Evolutionary conservation across 2,797 vertebrate species (phyloP).

Genomic region (Tolypeutes matacus): DNA sequence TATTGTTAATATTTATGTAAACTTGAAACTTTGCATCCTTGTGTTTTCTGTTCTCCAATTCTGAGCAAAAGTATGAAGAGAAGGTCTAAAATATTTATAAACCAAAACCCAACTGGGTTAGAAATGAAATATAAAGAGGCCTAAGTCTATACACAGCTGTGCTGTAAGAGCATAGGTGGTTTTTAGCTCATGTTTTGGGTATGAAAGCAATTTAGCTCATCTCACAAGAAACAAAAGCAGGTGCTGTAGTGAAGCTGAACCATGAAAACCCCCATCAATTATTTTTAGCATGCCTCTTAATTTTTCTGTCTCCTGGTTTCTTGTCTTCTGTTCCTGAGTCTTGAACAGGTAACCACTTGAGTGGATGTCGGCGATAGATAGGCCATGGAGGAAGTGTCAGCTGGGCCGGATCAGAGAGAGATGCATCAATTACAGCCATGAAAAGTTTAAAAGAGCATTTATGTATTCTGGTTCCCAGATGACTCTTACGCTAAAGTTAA

Average conservation of each 20-base stretch:
- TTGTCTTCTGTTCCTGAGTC: slow-evolving; percentile 92
- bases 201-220: slow-evolving; percentile 65
- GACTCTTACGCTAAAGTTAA: not conserved
- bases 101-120: slow-evolving; percentile 50
- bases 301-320: slow-evolving; percentile 91
- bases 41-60: slow-evolving; percentile 68
- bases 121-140: slow-evolving; percentile 61
- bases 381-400: slow-evolving; percentile 98
- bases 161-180: slow-evolving; percentile 7
- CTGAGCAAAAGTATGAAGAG: slow-evolving; percentile 58
- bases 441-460: slow-evolving; percentile 21
- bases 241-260: slow-evolving; percentile 51
- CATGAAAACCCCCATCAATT: slow-evolving; percentile 68
- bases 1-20: slow-evolving; percentile 64
- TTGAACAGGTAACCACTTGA: slow-evolving; percentile 94
- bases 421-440: not conserved
- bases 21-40: slow-evolving; percentile 62
- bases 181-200: slow-evolving; percentile 64
- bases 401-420: slow-evolving; percentile 85
- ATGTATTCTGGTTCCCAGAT: slow-evolving; percentile 19
- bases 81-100: slow-evolving; percentile 43
- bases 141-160: slow-evolving; percentile 46
- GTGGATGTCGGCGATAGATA: slow-evolving; percentile 95
- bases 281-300: slow-evolving; percentile 88
- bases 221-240: slow-evolving; percentile 71